Percentiles rank a stretch among this genome's conserved stretches.
phyloP scores from a whole-genome alignment of 1,140 invertebrate genomes.

The Drosophila santomea region DNA sequence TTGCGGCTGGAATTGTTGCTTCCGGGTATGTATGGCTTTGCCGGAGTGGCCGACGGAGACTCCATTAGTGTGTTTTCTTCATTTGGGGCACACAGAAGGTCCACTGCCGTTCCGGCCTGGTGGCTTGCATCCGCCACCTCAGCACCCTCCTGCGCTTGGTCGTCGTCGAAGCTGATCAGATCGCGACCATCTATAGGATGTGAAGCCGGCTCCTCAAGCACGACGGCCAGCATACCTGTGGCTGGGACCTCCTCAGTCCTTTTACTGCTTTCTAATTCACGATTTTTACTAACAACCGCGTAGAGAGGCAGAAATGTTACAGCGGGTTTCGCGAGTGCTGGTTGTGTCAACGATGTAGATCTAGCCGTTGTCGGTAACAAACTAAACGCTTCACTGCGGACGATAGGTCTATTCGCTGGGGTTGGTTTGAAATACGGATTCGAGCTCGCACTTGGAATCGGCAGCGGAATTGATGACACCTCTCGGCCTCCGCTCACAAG shows the following conservation, averaged over 20 bases:
- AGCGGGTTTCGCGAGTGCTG: slow-evolving; percentile 10
- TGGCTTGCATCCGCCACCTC: neutral
- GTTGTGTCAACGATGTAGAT: slow-evolving; percentile 59
- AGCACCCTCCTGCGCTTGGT: slow-evolving; percentile 22
- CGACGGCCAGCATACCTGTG: slow-evolving; percentile 62
- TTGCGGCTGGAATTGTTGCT: slow-evolving; percentile 81
- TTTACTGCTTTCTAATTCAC: slow-evolving; percentile 37
- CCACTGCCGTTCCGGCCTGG: slow-evolving; percentile 43
- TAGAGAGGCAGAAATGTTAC: slow-evolving; percentile 38
- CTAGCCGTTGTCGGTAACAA: slow-evolving; percentile 63
- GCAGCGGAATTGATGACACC: slow-evolving; percentile 32
- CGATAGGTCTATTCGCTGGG: slow-evolving; percentile 39
- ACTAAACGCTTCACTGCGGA: slow-evolving; percentile 50
- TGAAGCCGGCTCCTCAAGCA: slow-evolving; percentile 52
- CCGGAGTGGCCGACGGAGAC: slow-evolving; percentile 53
- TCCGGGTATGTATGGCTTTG: slow-evolving; percentile 53
- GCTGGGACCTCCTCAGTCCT: slow-evolving; percentile 39
- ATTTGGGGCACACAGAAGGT: slow-evolving; percentile 68
- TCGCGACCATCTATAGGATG: slow-evolving; percentile 48
- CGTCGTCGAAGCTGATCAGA: slow-evolving; percentile 80
- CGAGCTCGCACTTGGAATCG: slow-evolving; percentile 3
- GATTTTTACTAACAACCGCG: slow-evolving; percentile 70
- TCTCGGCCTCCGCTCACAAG: slow-evolving; percentile 37
- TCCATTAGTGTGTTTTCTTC: slow-evolving; percentile 49
- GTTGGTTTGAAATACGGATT: slow-evolving; percentile 14